Percentiles rank a stretch among this genome's conserved stretches.
Evolutionary conservation across 2,888 invertebrate species (phyloP).

Genomic region (Drosophila affinis): DNA sequence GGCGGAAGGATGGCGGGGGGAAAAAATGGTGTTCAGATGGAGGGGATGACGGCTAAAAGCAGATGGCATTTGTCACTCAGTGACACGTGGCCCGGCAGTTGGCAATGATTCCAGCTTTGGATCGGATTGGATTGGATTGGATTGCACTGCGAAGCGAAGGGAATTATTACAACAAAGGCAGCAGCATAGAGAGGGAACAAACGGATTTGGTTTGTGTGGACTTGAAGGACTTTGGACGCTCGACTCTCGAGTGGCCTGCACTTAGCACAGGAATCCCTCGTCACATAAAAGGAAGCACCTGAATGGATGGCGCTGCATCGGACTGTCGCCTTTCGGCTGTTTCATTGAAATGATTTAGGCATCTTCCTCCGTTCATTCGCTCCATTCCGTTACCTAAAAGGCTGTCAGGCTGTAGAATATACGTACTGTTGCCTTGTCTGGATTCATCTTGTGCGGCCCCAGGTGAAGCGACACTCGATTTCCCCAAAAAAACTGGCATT

Average conservation of each 20-base stretch:
- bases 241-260: too few relatives aligned
- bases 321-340: not conserved
- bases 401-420: too few relatives aligned
- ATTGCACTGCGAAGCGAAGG: not conserved
- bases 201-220: not conserved
- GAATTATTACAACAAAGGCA: not conserved
- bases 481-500: not conserved
- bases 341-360: too few relatives aligned
- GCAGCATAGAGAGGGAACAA: not conserved
- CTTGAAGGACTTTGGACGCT: too few relatives aligned
- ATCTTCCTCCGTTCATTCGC: too few relatives aligned
- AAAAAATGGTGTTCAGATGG: not conserved
- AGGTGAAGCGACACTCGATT: not conserved
- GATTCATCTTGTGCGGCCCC: too few relatives aligned
- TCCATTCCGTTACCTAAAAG: too few relatives aligned
- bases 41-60: not conserved
- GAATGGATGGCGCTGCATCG: constrained; percentile 5
- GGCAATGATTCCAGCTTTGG: constrained; percentile 9
- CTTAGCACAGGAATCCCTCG: not conserved
- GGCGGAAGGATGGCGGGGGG: not conserved
- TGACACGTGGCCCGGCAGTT: constrained; percentile 24
- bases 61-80: constrained; percentile 37
- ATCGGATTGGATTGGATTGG: not conserved
- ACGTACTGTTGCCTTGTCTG: too few relatives aligned
- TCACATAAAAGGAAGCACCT: constrained; percentile 4